Percentiles rank a stretch among this genome's conserved stretches.
These are phyloP conservation scores for Tenthredo livida DNA, from an alignment of 2,888 invertebrate species.

Conservation along the genomic window DNA sequence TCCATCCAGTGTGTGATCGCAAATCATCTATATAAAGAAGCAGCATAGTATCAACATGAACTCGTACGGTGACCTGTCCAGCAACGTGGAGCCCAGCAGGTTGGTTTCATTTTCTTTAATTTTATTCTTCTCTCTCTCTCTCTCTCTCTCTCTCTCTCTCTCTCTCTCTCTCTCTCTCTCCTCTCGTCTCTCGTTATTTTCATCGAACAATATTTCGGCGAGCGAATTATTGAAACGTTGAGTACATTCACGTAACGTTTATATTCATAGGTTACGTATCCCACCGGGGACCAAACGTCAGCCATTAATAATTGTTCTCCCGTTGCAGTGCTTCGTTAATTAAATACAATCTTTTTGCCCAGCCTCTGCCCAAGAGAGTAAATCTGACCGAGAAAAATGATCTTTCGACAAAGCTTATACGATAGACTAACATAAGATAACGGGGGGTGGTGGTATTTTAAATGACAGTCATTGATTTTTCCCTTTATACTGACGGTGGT, in stretches of 20 bases:
- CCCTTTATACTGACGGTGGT: neutral
- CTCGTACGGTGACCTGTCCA: constrained; percentile 41
- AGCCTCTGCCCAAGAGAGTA: no score
- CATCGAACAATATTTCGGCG: neutral
- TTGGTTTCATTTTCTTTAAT: neutral
- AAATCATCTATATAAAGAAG: neutral
- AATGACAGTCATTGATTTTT: neutral
- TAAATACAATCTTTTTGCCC: neutral
- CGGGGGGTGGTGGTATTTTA: neutral
- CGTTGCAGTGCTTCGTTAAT: neutral
- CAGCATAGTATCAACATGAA: constrained; percentile 19
- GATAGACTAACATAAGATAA: neutral
- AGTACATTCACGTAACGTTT: neutral
- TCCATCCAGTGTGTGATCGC: constrained; percentile 19
- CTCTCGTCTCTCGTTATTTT: neutral
- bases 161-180: no score
- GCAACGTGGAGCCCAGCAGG: constrained; percentile 42
- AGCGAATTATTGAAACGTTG: neutral
- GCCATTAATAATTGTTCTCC: neutral
- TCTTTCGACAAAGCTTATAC: neutral
- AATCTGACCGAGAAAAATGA: neutral
- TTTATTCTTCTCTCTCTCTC: no score
- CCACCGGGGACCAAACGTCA: neutral
- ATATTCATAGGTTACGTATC: constrained; percentile 12
- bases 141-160: no score